phyloP scores from a whole-genome alignment of 2,797 vertebrate species.

The Mus caroli region DNA sequence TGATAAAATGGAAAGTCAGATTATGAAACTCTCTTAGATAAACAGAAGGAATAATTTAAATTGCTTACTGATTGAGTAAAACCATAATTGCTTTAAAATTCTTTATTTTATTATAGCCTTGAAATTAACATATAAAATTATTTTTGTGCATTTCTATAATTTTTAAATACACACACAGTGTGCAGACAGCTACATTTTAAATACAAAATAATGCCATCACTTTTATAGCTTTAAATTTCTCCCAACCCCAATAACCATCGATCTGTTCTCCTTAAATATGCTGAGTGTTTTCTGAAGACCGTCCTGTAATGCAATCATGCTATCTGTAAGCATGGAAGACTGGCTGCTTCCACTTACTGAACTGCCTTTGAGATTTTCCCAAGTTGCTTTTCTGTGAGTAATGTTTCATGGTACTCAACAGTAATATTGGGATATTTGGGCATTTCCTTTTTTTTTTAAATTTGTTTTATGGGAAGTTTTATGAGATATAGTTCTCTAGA shows the following conservation, averaged over 20 bases:
- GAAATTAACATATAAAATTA: neutral
- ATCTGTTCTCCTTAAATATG: too few species aligned
- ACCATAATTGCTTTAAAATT: neutral
- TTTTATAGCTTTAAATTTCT: neutral
- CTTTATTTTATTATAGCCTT: neutral
- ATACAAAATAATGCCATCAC: neutral
- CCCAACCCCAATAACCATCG: neutral
- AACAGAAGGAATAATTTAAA: neutral
- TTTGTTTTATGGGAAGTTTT: neutral
- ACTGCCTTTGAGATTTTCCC: neutral
- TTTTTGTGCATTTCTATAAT: neutral
- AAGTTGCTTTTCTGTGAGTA: neutral
- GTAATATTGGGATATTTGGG: neutral
- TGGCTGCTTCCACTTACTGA: neutral
- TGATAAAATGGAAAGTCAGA: neutral
- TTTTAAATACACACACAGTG: neutral
- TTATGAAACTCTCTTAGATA: neutral
- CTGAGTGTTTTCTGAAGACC: neutral
- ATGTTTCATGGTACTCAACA: neutral
- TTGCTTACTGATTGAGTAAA: neutral
- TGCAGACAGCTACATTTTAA: neutral
- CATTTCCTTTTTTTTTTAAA: neutral
- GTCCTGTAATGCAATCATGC: neutral
- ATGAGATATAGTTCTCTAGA: neutral
- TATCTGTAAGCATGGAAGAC: neutral